phyloP scores from a whole-genome alignment of 2,113 vertebrate species.

The Ptilonorhynchus violaceus region DNA sequence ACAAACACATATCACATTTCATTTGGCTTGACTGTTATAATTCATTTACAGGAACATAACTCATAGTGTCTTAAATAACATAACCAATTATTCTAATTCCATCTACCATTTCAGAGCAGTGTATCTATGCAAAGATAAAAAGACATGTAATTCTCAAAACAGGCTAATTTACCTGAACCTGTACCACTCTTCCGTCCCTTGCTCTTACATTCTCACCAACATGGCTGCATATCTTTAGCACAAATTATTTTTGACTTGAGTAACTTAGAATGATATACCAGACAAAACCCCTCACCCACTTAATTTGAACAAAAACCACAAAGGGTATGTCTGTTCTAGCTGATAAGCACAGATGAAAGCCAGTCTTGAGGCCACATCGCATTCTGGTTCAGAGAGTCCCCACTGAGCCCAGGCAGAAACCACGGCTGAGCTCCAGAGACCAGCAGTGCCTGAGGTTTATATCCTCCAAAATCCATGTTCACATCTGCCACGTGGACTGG shows the following conservation, averaged over 20 bases:
- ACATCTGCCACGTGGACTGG: not conserved
- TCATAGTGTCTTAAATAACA: not conserved
- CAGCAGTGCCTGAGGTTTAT: not conserved
- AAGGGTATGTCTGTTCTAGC: slow-evolving; percentile 13
- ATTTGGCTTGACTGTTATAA: not conserved
- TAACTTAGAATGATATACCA: not conserved
- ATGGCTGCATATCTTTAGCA: not conserved
- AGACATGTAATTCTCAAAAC: not conserved
- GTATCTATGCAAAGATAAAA: not conserved
- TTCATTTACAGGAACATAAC: not conserved
- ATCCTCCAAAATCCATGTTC: not conserved
- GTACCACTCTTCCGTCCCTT: not conserved
- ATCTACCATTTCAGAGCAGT: not conserved
- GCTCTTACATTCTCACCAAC: not conserved
- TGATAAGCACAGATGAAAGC: slow-evolving; percentile 43
- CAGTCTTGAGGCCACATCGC: slow-evolving; percentile 25
- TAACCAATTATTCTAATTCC: not conserved
- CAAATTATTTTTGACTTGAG: not conserved
- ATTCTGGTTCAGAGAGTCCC: slow-evolving; percentile 9
- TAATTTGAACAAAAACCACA: not conserved
- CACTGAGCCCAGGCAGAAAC: not conserved
- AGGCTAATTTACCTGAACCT: not conserved
- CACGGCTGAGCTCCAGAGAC: not conserved
- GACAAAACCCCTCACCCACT: not conserved
- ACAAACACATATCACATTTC: not conserved